A percentile compares a stretch with the other conserved stretches of the same genome.
Conservation (phyloP, 2,797 vertebrate species). For the Galaxias olidus region DNA sequence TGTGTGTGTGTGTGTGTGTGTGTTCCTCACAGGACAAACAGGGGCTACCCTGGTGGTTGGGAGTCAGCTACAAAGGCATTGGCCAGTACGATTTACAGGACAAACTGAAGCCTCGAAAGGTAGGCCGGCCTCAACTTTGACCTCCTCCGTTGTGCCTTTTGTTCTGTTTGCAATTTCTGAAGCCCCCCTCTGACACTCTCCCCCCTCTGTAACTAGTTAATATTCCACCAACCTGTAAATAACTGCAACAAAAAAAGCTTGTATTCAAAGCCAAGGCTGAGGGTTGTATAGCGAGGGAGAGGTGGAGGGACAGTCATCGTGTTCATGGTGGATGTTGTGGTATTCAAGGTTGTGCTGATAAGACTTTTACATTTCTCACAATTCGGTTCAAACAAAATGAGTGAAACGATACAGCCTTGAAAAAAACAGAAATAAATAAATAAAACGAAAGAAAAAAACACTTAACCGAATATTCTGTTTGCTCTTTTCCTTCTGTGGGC, state of each 20-base stretch:
- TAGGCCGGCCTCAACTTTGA: constrained; percentile 57
- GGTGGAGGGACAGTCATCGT: constrained; percentile 34
- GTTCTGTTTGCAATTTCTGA: neutral
- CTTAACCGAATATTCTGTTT: neutral
- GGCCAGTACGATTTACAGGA: constrained; percentile 97
- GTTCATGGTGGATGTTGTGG: constrained; percentile 12
- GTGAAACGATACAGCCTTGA: neutral
- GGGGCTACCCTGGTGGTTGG: constrained; percentile 97
- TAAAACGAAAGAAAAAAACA: neutral
- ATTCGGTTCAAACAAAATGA: neutral
- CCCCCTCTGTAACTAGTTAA: constrained; percentile 55
- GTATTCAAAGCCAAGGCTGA: constrained; percentile 50
- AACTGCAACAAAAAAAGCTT: constrained; percentile 36
- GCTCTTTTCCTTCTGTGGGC: constrained; percentile 9
- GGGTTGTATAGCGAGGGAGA: constrained; percentile 29
- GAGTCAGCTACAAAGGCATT: constrained; percentile 96
- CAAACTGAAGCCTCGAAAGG: constrained; percentile 96
- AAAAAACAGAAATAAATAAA: neutral
- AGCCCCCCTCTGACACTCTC: neutral
- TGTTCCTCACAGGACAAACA: constrained; percentile 90
- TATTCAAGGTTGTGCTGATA: constrained; percentile 40
- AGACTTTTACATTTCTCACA: constrained; percentile 17
- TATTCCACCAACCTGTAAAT: constrained; percentile 64
- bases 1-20: constrained; percentile 4
- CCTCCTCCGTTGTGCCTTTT: constrained; percentile 2